phyloP scores from a whole-genome alignment of 2,113 vertebrate genomes.

The Alexandromys fortis region DNA sequence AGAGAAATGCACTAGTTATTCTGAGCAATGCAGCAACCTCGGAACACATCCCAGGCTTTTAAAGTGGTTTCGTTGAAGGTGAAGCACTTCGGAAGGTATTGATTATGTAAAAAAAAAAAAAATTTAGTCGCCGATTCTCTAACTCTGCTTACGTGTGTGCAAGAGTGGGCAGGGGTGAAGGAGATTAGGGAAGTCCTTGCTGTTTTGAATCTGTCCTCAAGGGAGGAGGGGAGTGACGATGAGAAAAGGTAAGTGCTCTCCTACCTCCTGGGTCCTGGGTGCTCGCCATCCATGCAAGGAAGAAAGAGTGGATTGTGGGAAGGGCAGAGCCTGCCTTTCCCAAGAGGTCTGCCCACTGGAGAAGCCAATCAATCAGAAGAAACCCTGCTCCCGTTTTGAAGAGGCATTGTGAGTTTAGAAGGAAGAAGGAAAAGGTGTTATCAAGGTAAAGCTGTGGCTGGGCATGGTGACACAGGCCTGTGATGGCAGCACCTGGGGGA shows the following conservation, averaged over 20 bases:
- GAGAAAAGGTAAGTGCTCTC: not conserved
- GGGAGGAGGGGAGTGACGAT: not conserved
- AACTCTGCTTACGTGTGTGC: not conserved
- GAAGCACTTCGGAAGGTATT: not conserved
- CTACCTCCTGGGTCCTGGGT: not conserved
- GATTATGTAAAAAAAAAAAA: not conserved
- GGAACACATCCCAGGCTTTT: not conserved
- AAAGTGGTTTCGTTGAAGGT: constrained; percentile 5
- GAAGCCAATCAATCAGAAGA: not conserved
- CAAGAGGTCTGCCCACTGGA: not conserved
- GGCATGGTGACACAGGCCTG: not conserved
- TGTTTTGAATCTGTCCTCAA: not conserved
- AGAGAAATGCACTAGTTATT: not conserved
- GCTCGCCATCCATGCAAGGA: rapidly evolving
- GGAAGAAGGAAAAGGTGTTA: not conserved
- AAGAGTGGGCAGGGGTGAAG: too few relatives aligned
- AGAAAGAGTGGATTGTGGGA: not conserved
- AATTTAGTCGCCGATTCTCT: not conserved
- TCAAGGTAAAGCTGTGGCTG: not conserved
- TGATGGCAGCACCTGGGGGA: not conserved
- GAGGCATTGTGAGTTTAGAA: not conserved
- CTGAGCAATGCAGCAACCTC: not conserved
- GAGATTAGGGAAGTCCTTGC: not conserved
- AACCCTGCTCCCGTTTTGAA: not conserved
- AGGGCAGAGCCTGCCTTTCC: not conserved